Conservation (phyloP, 2,888 invertebrate species). For the Tortricodes alternella region DNA sequence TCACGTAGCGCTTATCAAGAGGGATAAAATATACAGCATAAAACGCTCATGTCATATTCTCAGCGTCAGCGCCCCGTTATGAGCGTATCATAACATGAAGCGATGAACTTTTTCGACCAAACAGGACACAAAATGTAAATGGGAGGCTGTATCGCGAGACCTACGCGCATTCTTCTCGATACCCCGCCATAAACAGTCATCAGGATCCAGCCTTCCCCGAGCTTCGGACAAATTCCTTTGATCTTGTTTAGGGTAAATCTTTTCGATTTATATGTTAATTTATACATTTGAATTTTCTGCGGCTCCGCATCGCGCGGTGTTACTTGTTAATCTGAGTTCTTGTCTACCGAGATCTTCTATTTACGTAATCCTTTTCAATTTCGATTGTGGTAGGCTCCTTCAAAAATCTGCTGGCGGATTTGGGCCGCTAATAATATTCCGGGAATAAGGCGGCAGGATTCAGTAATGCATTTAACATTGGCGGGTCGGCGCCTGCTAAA, state of each 20-base stretch:
- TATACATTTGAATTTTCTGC: constrained; percentile 75
- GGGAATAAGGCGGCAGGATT: neutral
- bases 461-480: constrained; percentile 22
- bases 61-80: constrained; percentile 27
- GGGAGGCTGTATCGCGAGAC: constrained; percentile 48
- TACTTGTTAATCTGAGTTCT: constrained; percentile 65
- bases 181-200: constrained; percentile 69
- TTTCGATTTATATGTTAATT: constrained; percentile 82
- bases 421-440: constrained; percentile 11
- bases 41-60: constrained; percentile 37
- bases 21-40: constrained; percentile 36
- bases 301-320: constrained; percentile 58
- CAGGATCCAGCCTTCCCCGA: constrained; percentile 54
- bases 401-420: constrained; percentile 5
- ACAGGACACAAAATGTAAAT: constrained; percentile 58
- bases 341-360: constrained; percentile 49
- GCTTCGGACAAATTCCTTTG: constrained; percentile 77
- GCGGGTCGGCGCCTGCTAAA: constrained; percentile 32
- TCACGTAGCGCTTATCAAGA: constrained; percentile 36
- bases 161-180: constrained; percentile 46
- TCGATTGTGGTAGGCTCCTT: constrained; percentile 36
- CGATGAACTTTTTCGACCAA: constrained; percentile 49
- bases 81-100: constrained; percentile 38
- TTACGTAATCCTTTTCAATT: constrained; percentile 51
- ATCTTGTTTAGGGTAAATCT: constrained; percentile 80